Evolutionary conservation across 1,140 invertebrate genomes (phyloP).

Genomic region (Drosophila tani): DNA sequence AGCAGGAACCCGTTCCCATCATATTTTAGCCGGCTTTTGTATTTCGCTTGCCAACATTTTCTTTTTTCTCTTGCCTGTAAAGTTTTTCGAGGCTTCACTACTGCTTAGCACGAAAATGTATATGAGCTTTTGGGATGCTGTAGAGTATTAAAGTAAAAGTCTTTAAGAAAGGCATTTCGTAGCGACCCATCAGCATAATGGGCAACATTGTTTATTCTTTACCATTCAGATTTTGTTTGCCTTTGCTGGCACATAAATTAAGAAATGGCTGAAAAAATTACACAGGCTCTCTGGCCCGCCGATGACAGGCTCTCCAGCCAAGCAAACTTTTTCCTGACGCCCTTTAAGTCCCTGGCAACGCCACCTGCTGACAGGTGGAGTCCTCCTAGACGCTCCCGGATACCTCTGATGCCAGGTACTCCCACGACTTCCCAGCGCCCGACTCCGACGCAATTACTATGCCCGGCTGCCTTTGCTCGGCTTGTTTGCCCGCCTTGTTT

Average conservation of each 20-base stretch:
- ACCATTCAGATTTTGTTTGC: constrained; percentile 61
- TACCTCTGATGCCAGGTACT: not conserved
- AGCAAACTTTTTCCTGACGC: constrained; percentile 45
- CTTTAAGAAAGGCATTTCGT: constrained; percentile 28
- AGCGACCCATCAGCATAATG: constrained; percentile 49
- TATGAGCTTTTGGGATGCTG: not conserved
- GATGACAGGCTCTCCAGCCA: constrained; percentile 56
- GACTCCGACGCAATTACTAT: constrained; percentile 68
- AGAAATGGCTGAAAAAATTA: constrained; percentile 74
- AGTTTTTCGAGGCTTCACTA: constrained; percentile 44
- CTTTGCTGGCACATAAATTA: constrained; percentile 72
- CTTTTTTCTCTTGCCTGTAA: constrained; percentile 19
- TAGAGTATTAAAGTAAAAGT: constrained; percentile 19
- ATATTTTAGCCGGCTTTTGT: constrained; percentile 65
- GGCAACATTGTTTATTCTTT: constrained; percentile 55
- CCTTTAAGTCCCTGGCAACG: constrained; percentile 43
- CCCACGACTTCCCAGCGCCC: constrained; percentile 26
- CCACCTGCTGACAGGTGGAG: constrained; percentile 66
- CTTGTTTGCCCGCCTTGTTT: constrained; percentile 46
- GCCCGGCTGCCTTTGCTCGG: constrained; percentile 53
- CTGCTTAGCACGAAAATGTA: constrained; percentile 7
- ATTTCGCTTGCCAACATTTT: constrained; percentile 40
- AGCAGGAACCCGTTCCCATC: constrained; percentile 22
- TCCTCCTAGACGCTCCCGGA: not conserved
- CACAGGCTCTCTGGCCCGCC: constrained; percentile 18